phyloP scores from a whole-genome alignment of 2,113 vertebrate genomes.

The Nesogale talazaci region DNA sequence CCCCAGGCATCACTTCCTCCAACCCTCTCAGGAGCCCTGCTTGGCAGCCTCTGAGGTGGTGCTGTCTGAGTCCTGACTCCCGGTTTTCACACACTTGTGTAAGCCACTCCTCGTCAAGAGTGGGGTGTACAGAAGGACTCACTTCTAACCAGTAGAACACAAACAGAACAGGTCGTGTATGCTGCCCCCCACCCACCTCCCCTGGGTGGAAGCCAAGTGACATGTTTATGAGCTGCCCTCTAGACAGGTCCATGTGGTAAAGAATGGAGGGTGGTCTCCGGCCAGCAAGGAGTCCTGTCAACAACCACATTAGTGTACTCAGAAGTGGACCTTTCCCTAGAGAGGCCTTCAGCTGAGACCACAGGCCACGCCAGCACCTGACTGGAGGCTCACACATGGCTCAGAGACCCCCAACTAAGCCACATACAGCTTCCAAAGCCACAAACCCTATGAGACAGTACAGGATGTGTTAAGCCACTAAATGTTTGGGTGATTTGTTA shows the following conservation, averaged over 20 bases:
- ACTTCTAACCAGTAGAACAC: not conserved
- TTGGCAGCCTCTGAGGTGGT: not conserved
- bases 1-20: not conserved
- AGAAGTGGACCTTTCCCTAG: not conserved
- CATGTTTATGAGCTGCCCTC: not conserved
- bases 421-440: not conserved
- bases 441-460: not conserved
- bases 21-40: not conserved
- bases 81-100: too few relatives aligned
- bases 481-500: not conserved
- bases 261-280: not conserved
- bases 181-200: not conserved
- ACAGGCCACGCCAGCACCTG: not conserved
- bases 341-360: not conserved
- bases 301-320: fast-evolving
- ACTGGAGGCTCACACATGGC: not conserved
- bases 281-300: not conserved
- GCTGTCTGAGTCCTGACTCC: not conserved
- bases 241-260: not conserved
- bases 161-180: not conserved
- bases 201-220: not conserved
- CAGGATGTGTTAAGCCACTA: not conserved
- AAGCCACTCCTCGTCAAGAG: not conserved
- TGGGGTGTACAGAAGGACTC: not conserved
- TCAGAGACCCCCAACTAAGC: not conserved